Conservation (phyloP, 2,888 invertebrate genomes). For the Tachystola acroxantha region DNA sequence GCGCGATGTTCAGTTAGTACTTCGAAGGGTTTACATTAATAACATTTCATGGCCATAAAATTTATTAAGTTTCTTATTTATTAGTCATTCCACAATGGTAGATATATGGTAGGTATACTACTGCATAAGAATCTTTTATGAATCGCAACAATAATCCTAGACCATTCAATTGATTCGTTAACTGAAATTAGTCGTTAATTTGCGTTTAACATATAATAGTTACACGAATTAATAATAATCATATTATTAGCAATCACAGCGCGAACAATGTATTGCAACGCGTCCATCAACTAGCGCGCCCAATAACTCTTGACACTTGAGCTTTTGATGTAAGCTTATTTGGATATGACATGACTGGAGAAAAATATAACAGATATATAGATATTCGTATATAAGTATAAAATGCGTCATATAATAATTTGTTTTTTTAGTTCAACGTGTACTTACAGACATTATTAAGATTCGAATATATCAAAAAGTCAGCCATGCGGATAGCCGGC, state of each 20-base stretch:
- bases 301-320: slow-evolving; percentile 60
- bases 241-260: slow-evolving; percentile 63
- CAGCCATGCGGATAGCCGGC: slow-evolving; percentile 14
- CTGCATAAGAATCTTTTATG: too few relatives aligned
- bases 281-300: slow-evolving; percentile 42
- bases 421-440: slow-evolving; percentile 3
- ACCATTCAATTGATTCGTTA: slow-evolving; percentile 12
- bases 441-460: slow-evolving; percentile 11
- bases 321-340: slow-evolving; percentile 26
- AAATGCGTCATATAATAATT: not conserved
- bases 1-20: too few relatives aligned
- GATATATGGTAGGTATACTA: too few relatives aligned
- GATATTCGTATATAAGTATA: not conserved
- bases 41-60: too few relatives aligned
- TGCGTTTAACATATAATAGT: slow-evolving; percentile 23
- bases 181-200: slow-evolving; percentile 28
- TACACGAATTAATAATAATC: slow-evolving; percentile 48
- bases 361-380: too few relatives aligned
- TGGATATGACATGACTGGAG: slow-evolving; percentile 3
- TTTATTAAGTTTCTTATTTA: too few relatives aligned
- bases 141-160: slow-evolving; percentile 8
- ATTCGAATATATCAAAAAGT: slow-evolving; percentile 9
- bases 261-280: slow-evolving; percentile 38
- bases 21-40: too few relatives aligned
- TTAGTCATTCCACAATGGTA: too few relatives aligned